Base-by-base conservation (phyloP, 2,797 vertebrate genomes). In the Gadopsis bispinosus region DNA sequence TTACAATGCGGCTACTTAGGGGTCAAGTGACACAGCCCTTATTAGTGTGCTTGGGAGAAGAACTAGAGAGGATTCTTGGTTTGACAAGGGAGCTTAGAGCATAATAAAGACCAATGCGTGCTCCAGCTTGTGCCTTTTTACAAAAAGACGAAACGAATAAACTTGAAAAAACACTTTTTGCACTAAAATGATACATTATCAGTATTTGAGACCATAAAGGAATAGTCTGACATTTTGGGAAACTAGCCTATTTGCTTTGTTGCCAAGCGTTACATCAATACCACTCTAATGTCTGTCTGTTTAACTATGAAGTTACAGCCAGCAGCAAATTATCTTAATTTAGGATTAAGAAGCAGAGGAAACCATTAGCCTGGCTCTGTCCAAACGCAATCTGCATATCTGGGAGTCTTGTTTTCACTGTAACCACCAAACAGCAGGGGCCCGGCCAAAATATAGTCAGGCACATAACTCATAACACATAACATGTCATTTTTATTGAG, bases 81-180 rank as follows among this genome's bases (percentile, higher is more conserved):
- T 65, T 83, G 79, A 72, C 20, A 51, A 61, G 80, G 63, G 72
- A 80, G 64, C 64, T 79, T 81, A 35, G 77, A 73, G 53, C 86
- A 65, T 45, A 37, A 45, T 54, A 74, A 80, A 83, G 75, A 63
- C 22, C 47, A 33, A 60, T 33, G 31, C 66, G 45, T 69, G 61
- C 41, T 53, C n/a, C 43, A 47, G 48, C 35, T 51, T 72, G 31
- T 71, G 53, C 19, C 29, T 74, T 75, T 26, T 26, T 26, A 26
- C 26, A 26, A 26, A 26, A 26, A 26, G 26, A 26, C 26, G 26
- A 26, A 26, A 26, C 26, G 26, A 26, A 26, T 26, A 26, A 26
- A n/a, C n/a, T n/a, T n/a, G n/a, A n/a, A n/a, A n/a, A n/a, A n/a
- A n/a, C n/a, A 26, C 26, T 26, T 26, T 26, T 26, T 26, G 0